phyloP scores from a whole-genome alignment of 2,113 vertebrate genomes.

The Podarcis cretensis region DNA sequence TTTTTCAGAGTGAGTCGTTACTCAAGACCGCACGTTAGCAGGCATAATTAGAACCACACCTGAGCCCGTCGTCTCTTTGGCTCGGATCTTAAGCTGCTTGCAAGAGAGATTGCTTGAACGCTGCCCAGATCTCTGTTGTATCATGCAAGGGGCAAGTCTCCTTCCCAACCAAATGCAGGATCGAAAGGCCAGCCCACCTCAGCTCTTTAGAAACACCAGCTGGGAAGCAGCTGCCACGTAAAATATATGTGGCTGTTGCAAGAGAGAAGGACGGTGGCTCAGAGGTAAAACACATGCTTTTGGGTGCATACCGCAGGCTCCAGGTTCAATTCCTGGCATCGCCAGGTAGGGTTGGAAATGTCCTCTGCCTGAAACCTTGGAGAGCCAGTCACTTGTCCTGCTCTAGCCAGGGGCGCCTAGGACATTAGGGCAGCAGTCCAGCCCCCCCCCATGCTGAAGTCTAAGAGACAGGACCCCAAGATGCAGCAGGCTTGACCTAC shows the following conservation, averaged over 20 bases:
- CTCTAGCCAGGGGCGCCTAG: neutral
- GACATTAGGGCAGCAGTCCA: neutral
- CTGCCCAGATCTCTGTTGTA: neutral
- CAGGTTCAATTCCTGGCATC: too few relatives aligned
- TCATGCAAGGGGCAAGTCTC: constrained; percentile 60
- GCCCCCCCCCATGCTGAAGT: neutral
- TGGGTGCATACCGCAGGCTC: too few relatives aligned
- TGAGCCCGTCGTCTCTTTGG: constrained; percentile 43
- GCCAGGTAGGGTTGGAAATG: too few relatives aligned
- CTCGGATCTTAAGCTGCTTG: constrained; percentile 26
- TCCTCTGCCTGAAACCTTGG: too few relatives aligned
- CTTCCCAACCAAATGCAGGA: constrained; percentile 27
- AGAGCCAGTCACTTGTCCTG: too few relatives aligned
- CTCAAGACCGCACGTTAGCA: constrained; percentile 58
- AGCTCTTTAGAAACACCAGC: neutral
- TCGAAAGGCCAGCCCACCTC: constrained; percentile 29
- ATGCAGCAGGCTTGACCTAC: neutral
- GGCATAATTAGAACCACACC: constrained; percentile 62
- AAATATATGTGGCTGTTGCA: neutral
- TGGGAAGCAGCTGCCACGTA: neutral
- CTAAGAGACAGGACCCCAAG: neutral
- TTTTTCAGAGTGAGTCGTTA: constrained; percentile 53
- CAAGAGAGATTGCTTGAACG: constrained; percentile 29
- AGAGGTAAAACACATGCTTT: too few relatives aligned
- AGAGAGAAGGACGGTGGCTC: too few relatives aligned